Evolutionary conservation across 1,140 invertebrate species (phyloP), one percentile per base, ranked within the genome.

Genomic region (Drosophila kanapiae): DNA sequence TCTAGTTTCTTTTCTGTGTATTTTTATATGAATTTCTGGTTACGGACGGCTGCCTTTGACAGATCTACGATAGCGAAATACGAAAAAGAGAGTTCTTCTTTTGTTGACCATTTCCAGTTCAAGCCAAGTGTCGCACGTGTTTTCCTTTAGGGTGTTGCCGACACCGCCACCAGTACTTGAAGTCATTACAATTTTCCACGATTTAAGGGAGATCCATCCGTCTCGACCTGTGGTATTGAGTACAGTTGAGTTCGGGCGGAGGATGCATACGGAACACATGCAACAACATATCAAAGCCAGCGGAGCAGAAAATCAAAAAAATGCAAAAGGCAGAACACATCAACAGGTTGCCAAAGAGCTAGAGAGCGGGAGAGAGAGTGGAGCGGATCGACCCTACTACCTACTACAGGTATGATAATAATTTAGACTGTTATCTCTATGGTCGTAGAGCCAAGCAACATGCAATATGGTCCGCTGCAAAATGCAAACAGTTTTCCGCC

Each of bases 301-400:
- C 85, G 68, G 79, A 91, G 86, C 85, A 90, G 86, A 91, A 90
- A 90, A 90, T 88, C 80, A 87, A 87, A 86, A 78, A 78, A 76
- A 70, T 74, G 68, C 70, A 75, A 75, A 75, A 75, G 71, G 49
- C 60, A 75, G 71, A 75, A 65, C 72, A 54, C 59, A 76, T 58
- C 61, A 77, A 77, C 72, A 77, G 74, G 74, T 68, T 76, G 72
- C 56, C 62, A 82, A 65, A 77, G 69, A 27, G 59, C 63, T n/a
- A 45, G 35, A 59, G 53, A 63, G 45, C 35, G 43, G n/a, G n/a
- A 33, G 29, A 27, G 16, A 33, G 65, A 42, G 49, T 6, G 31
- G 11, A 27, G 18, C 4, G 47, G 47, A 23, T 69, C 43, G 43
- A 45, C 75, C 78, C 53, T 38, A 54, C 51, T 23, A 54, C 53